Evolutionary conservation across 2,888 invertebrate genomes (phyloP), one percentile per base, ranked within the genome.

Genomic region (Gryllus longicercus): DNA sequence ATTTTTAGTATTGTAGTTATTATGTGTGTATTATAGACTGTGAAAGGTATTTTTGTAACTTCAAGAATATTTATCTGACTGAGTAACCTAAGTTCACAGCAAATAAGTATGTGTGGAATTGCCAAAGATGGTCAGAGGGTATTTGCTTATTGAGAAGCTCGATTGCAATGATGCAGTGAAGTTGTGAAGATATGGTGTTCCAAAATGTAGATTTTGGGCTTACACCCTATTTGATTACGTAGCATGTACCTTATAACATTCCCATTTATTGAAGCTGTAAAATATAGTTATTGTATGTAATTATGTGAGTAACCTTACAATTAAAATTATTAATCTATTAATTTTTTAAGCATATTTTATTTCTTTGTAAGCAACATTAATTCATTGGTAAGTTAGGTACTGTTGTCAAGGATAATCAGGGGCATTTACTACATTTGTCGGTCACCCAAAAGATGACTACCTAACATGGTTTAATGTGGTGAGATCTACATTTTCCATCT

Each of bases 241-340:
- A 63, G 63, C n/a, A 14, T 63, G 63, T 63, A 63, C 63, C n/a
- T 63, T 63, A n/a, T 63, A 63, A 63, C 63, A 63, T 63, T 63
- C 63, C 63, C 63, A 63, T 63, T 63, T 63, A 63, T 63, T 63
- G 16, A 63, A 63, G n/a, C 14, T 63, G n/a, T 63, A 63, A 14
- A 63, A 18, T 63, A n/a, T 63, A 63, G 63, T 63, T n/a, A 18
- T 4, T 63, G n/a, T 63, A 63, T 63, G 63, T 63, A 63, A 63
- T 63, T 18, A 63, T 18, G 14, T 63, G 16, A 63, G n/a, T 63
- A 63, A 63, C 63, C 63, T 63, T 63, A 14, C 14, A 63, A 63
- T 63, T 63, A 63, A 63, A 63, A n/a, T n/a, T 63, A 63, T 63
- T 63, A 63, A 63, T 63, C 63, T n/a, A 63, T 63, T 63, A 63